Percentiles rank a stretch among this genome's conserved stretches.
Evolutionary conservation across 1,140 invertebrate genomes (phyloP).

Genomic region (Pseudomyrmex cubaensis): DNA sequence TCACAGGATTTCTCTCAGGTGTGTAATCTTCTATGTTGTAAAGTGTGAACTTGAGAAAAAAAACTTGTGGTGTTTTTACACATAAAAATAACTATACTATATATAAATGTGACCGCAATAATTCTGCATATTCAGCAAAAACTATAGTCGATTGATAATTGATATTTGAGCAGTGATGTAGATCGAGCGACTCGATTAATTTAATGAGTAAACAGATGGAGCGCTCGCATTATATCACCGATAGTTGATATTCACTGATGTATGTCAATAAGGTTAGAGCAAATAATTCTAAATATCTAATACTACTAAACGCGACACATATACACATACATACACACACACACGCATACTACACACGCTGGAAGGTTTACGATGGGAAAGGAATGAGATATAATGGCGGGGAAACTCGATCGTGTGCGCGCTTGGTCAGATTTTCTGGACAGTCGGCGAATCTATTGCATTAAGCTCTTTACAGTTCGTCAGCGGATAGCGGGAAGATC

Average conservation of each 20-base stretch:
- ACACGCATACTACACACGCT: not conserved
- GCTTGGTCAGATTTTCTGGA: constrained; percentile 62
- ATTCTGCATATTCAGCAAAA: not conserved
- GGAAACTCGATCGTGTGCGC: constrained; percentile 38
- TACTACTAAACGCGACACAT: not conserved
- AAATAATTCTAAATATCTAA: constrained; percentile 26
- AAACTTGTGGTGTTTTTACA: too few relatives aligned
- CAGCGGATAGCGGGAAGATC: constrained; percentile 60
- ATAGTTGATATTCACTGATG: constrained; percentile 33
- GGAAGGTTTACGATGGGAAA: constrained; percentile 17
- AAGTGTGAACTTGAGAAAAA: too few relatives aligned
- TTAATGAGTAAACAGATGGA: constrained; percentile 38
- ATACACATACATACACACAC: too few relatives aligned
- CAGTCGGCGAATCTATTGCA: constrained; percentile 66
- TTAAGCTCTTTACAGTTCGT: constrained; percentile 68
- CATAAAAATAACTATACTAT: too few relatives aligned
- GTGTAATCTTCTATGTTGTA: too few relatives aligned
- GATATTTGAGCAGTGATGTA: not conserved
- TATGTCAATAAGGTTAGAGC: constrained; percentile 11
- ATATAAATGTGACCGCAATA: not conserved
- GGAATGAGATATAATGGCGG: constrained; percentile 39
- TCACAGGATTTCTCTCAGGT: not conserved
- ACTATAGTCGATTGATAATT: constrained; percentile 1
- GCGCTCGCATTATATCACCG: not conserved
- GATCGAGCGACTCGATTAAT: constrained; percentile 21